phyloP scores from a whole-genome alignment of 2,797 vertebrate genomes.

The Gymnothorax javanicus region DNA sequence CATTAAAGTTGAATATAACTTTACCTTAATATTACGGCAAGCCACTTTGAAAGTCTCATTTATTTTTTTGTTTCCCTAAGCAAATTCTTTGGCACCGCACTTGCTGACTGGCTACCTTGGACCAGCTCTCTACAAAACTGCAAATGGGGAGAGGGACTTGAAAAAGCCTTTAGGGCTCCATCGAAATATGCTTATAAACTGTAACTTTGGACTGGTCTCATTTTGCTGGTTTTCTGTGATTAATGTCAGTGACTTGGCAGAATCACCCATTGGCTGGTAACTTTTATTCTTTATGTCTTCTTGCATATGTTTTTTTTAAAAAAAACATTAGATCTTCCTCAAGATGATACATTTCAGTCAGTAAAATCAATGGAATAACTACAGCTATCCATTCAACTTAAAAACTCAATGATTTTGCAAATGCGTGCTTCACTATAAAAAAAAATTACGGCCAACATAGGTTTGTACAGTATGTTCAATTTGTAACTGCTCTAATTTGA shows the following conservation, averaged over 20 bases:
- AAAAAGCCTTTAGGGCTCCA: background rate
- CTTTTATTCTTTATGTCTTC: background rate
- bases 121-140: slow-evolving; percentile 2
- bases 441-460: background rate
- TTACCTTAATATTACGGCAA: slow-evolving; percentile 2
- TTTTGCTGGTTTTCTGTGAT: background rate
- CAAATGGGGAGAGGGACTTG: background rate
- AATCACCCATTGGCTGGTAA: background rate
- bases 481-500: background rate
- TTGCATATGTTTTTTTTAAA: background rate
- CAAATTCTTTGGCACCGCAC: slow-evolving; percentile 5
- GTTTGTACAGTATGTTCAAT: background rate
- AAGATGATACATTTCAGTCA: background rate
- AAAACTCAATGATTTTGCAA: background rate
- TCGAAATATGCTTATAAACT: background rate
- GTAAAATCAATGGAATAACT: background rate
- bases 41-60: background rate
- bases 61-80: background rate
- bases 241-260: background rate
- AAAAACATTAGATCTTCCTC: background rate
- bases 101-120: background rate
- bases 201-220: background rate
- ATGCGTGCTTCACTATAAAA: background rate
- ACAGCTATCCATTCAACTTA: background rate
- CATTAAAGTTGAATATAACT: slow-evolving; percentile 5